phyloP scores from a whole-genome alignment of 53 echinoderm and acorn worm species.

The Luidia sarsii region DNA sequence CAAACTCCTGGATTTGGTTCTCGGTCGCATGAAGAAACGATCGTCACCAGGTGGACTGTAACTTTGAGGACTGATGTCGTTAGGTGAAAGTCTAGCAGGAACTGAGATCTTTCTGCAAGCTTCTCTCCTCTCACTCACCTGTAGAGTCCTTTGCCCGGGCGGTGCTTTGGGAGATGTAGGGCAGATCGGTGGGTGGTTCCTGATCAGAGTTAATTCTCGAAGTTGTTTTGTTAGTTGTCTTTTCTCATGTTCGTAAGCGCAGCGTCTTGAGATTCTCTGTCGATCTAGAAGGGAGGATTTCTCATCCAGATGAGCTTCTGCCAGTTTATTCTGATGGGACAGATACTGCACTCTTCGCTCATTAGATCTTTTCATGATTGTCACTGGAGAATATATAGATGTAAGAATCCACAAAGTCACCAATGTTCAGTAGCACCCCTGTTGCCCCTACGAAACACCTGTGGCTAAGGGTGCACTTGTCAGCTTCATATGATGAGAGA shows the following conservation, averaged over 20 bases:
- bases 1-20: conserved; percentile 22
- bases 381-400: too few species aligned
- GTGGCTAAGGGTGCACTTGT: too few species aligned
- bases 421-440: not conserved
- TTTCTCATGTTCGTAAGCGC: conserved; percentile 31
- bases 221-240: conserved; percentile 18
- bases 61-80: too few species aligned
- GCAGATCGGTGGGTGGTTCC: not conserved
- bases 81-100: not conserved
- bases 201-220: conserved; percentile 12
- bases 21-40: not conserved
- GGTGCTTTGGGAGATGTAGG: not conserved
- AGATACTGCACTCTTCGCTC: conserved; percentile 21
- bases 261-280: conserved; percentile 4
- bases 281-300: conserved; percentile 8
- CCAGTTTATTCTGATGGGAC: conserved; percentile 34
- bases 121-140: too few species aligned
- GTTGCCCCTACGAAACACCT: too few species aligned
- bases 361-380: conserved; percentile 12
- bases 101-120: conserved; percentile 7
- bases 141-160: too few species aligned
- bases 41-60: not conserved
- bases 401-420: too few species aligned
- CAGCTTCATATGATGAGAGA: too few species aligned
- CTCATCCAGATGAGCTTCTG: conserved; percentile 18